phyloP scores from a whole-genome alignment of 2,888 invertebrate genomes.

The Drosophila borealis region DNA sequence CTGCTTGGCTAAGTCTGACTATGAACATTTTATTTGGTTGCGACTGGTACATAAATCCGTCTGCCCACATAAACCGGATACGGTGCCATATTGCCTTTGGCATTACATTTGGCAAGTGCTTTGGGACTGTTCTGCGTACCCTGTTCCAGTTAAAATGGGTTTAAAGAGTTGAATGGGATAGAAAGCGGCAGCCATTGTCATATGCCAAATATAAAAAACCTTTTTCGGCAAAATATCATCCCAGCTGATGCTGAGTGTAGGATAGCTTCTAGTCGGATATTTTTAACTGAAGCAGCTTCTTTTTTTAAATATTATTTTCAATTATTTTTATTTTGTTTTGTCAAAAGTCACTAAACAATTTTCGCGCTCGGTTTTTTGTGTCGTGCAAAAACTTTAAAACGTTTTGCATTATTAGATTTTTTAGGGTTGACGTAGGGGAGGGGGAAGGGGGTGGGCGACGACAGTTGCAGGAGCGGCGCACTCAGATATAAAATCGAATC shows the following conservation, averaged over 20 bases:
- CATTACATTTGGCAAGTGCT: conserved; percentile 51
- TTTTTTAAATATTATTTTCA: conserved; percentile 25
- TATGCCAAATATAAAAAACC: too few relatives aligned
- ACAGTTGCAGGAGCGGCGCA: conserved; percentile 44
- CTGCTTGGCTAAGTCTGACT: conserved; percentile 2
- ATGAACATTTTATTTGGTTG: conserved; percentile 36
- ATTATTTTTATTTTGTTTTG: conserved; percentile 24
- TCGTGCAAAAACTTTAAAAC: conserved; percentile 30
- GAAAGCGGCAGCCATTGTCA: too few relatives aligned
- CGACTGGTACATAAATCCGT: conserved; percentile 2
- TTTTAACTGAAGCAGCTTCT: neutral
- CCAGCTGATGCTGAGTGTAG: neutral
- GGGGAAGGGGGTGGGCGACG: neutral
- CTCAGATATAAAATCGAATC: conserved; percentile 65
- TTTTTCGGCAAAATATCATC: too few relatives aligned
- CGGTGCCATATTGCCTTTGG: conserved; percentile 55
- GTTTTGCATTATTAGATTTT: conserved; percentile 55
- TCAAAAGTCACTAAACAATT: conserved; percentile 69
- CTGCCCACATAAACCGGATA: conserved; percentile 28
- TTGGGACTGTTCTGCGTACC: conserved; percentile 2
- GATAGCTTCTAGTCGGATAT: neutral
- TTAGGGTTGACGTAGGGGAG: neutral
- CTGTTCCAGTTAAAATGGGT: neutral
- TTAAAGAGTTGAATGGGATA: neutral
- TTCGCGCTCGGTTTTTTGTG: conserved; percentile 48